Conservation (phyloP, 2,113 vertebrate genomes). For the Xenus cinereus region DNA sequence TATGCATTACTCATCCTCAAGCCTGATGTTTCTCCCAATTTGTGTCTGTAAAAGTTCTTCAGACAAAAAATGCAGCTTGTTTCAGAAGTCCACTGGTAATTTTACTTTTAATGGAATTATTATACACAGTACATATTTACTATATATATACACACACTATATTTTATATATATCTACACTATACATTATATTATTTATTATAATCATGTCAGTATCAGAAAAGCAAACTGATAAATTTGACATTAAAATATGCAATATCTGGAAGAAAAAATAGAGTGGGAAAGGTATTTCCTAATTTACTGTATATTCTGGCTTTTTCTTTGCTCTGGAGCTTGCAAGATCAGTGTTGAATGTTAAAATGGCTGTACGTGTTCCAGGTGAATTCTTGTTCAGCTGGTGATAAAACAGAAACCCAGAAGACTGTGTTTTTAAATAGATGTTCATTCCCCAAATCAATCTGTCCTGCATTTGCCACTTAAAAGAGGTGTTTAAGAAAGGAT, state of each 20-base stretch:
- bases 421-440: neutral
- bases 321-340: conserved; percentile 52
- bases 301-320: neutral
- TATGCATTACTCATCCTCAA: neutral
- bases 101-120: neutral
- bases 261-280: conserved; percentile 35
- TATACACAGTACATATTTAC: neutral
- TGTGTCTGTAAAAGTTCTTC: neutral
- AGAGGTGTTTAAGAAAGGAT: neutral
- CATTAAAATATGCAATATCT: conserved; percentile 52
- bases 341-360: conserved; percentile 53
- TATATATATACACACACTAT: neutral
- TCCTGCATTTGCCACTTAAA: neutral
- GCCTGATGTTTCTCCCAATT: neutral
- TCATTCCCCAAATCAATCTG: neutral
- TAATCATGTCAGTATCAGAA: conserved; percentile 30
- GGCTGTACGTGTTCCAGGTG: conserved; percentile 42
- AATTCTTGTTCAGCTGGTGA: conserved; percentile 52
- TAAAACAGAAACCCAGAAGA: neutral
- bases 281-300: conserved; percentile 65
- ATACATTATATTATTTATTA: conserved; percentile 2
- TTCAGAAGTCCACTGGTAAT: neutral
- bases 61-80: neutral
- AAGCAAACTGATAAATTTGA: conserved; percentile 62
- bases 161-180: neutral